These are phyloP conservation scores for Eubasilissa regina DNA, from an alignment of 1,140 invertebrate species.

Conservation along the genomic window DNA sequence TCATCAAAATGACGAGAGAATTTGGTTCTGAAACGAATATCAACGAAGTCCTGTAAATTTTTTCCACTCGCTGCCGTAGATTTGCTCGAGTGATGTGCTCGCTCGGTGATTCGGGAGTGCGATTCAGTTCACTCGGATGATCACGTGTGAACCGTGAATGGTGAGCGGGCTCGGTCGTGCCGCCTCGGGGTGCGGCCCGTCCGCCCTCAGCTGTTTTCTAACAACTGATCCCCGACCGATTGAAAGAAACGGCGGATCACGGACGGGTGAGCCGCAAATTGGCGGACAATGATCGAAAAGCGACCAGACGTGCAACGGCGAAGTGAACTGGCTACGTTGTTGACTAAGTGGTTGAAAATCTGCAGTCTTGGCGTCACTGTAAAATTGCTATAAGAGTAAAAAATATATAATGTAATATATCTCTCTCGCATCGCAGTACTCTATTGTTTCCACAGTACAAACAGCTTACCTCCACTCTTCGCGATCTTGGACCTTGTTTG, in stretches of 20 bases:
- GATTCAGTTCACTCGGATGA: slow-evolving; percentile 22
- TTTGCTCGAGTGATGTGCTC: too few species aligned
- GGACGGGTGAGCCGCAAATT: slow-evolving; percentile 31
- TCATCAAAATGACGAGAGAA: too few species aligned
- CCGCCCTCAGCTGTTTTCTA: background rate
- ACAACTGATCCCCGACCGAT: slow-evolving; percentile 6
- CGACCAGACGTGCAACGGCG: slow-evolving; percentile 1
- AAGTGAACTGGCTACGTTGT: slow-evolving; percentile 1
- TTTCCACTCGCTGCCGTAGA: too few species aligned
- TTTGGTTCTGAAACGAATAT: too few species aligned
- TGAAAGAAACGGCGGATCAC: slow-evolving; percentile 18
- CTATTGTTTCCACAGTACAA: too few species aligned
- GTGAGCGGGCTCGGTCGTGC: slow-evolving; percentile 15
- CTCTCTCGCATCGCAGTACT: background rate
- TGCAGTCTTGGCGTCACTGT: too few species aligned
- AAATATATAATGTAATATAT: too few species aligned
- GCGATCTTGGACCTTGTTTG: too few species aligned
- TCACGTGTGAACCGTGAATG: background rate
- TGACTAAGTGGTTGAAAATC: too few species aligned
- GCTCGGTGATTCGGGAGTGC: background rate
- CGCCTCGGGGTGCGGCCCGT: slow-evolving; percentile 10
- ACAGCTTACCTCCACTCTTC: too few species aligned
- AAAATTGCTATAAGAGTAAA: too few species aligned
- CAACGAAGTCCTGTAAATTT: too few species aligned
- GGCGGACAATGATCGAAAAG: slow-evolving; percentile 14